These are phyloP conservation scores for Pogonus chalceus DNA, from an alignment of 1,140 invertebrate species.

Conservation along the genomic window DNA sequence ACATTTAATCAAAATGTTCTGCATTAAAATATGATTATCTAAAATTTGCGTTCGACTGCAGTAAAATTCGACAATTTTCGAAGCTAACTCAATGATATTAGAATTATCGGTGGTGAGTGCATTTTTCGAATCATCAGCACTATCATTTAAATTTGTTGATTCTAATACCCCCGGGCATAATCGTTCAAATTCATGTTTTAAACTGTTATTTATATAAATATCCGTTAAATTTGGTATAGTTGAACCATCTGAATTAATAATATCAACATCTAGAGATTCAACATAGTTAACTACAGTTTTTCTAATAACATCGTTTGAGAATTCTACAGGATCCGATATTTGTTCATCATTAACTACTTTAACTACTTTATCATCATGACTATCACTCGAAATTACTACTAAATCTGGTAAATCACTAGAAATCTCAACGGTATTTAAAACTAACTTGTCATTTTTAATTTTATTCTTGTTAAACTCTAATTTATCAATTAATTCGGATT, in stretches of 20 bases:
- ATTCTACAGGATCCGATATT: slow-evolving; percentile 9
- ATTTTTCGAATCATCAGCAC: neutral
- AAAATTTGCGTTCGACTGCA: slow-evolving; percentile 29
- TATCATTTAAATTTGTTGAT: too few species aligned
- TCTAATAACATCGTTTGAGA: slow-evolving; percentile 9
- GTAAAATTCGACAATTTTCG: slow-evolving; percentile 30
- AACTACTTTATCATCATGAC: neutral
- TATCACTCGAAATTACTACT: neutral
- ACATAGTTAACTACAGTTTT: slow-evolving; percentile 16
- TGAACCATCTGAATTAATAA: neutral
- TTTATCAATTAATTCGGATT: slow-evolving; percentile 5
- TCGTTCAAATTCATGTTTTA: neutral
- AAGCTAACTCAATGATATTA: slow-evolving; percentile 25
- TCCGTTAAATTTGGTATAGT: slow-evolving; percentile 1
- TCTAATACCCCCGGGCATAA: neutral
- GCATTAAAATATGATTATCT: slow-evolving; percentile 35
- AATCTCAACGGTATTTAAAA: neutral
- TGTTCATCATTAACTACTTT: slow-evolving; percentile 4
- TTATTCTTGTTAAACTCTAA: slow-evolving; percentile 1
- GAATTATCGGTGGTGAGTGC: slow-evolving; percentile 10
- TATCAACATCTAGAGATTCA: slow-evolving; percentile 9
- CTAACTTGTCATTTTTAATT: neutral
- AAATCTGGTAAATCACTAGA: too few species aligned
- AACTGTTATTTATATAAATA: neutral
- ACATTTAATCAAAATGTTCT: slow-evolving; percentile 33